Conservation (phyloP, 2,888 invertebrate species). For the Caenorhabditis sp. region DNA sequence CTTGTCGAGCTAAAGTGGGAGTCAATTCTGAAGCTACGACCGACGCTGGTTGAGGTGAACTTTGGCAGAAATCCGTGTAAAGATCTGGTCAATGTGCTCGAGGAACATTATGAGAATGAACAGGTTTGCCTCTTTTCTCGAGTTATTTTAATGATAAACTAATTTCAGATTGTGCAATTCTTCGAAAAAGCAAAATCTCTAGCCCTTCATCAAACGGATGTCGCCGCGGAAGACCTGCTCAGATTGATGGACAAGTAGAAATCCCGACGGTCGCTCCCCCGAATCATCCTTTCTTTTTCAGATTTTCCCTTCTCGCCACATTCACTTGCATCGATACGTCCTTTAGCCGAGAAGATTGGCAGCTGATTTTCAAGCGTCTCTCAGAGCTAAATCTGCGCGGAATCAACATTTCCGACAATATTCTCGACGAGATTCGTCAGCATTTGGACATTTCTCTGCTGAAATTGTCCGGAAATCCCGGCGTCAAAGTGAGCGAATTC, state of each 20-base stretch:
- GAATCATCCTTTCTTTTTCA: neutral
- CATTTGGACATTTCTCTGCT: constrained; percentile 49
- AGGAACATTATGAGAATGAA: constrained; percentile 32
- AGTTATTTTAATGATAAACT: too few species aligned
- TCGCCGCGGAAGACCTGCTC: constrained; percentile 20
- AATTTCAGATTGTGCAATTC: constrained; percentile 32
- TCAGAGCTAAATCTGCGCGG: constrained; percentile 49
- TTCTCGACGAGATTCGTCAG: constrained; percentile 23
- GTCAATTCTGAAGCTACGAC: constrained; percentile 50
- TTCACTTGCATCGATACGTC: constrained; percentile 51
- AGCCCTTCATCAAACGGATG: constrained; percentile 33
- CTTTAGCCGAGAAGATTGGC: constrained; percentile 43
- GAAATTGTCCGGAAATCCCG: constrained; percentile 56
- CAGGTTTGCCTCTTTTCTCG: constrained; percentile 1
- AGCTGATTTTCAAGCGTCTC: constrained; percentile 20
- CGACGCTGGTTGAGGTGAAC: constrained; percentile 60
- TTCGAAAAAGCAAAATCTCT: constrained; percentile 41
- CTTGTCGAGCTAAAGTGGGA: constrained; percentile 47
- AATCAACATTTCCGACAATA: constrained; percentile 51
- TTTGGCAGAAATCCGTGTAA: constrained; percentile 56
- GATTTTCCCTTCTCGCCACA: constrained; percentile 44
- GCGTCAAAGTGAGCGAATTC: constrained; percentile 46
- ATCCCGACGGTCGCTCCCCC: neutral
- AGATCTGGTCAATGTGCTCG: constrained; percentile 43
- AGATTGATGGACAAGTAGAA: constrained; percentile 27